phyloP scores from a whole-genome alignment of 2,797 vertebrate genomes.

The Vultur gryphus region DNA sequence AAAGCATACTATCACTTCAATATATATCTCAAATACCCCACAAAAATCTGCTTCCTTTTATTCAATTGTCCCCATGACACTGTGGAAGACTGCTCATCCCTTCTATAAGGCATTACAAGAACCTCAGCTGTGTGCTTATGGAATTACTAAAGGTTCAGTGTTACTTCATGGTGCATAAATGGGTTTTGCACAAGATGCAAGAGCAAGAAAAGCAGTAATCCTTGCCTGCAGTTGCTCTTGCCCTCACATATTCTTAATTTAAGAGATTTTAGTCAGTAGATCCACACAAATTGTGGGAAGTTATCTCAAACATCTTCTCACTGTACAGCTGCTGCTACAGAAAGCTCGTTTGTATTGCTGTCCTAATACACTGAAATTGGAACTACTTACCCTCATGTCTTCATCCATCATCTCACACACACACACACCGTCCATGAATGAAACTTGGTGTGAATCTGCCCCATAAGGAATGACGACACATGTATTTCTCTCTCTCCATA shows the following conservation, averaged over 20 bases:
- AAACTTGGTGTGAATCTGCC: neutral
- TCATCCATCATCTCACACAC: neutral
- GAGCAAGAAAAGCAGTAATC: neutral
- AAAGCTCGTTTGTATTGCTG: neutral
- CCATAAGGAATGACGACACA: neutral
- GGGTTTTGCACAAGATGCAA: neutral
- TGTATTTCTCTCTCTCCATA: neutral
- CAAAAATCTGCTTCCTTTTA: neutral
- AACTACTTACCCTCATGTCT: neutral
- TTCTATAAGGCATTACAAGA: neutral
- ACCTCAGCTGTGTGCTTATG: neutral
- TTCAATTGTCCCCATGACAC: neutral
- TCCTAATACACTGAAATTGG: neutral
- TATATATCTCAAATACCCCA: neutral
- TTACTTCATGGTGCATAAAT: neutral
- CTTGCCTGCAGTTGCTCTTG: neutral
- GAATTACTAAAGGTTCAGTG: neutral
- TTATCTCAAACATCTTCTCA: neutral
- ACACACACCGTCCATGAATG: neutral
- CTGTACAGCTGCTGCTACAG: neutral
- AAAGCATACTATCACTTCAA: neutral
- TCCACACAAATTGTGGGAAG: neutral
- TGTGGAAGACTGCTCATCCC: neutral
- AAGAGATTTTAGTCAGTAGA: neutral
- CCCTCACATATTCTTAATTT: neutral